phyloP scores from a whole-genome alignment of 2,797 vertebrate genomes.

The Diceros bicornis region DNA sequence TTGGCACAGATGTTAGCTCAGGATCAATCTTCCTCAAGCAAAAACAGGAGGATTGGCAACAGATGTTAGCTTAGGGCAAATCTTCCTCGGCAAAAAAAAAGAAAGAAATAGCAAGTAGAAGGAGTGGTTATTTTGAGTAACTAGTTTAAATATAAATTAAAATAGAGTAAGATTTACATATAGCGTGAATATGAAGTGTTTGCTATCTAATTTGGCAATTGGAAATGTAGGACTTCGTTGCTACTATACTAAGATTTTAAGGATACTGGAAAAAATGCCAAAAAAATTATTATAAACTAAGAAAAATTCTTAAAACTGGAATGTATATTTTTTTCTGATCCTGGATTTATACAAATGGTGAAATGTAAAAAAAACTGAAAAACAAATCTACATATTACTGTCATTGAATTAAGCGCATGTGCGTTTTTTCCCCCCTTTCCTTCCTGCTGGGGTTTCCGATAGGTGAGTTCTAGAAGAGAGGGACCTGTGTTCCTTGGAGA shows the following conservation, averaged over 20 bases:
- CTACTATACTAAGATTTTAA: slow-evolving; percentile 38
- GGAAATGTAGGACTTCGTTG: neutral
- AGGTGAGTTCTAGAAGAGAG: slow-evolving; percentile 30
- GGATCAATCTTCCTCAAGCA: no score
- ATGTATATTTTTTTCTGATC: slow-evolving; percentile 18
- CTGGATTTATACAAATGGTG: slow-evolving; percentile 34
- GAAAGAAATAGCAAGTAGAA: slow-evolving; percentile 43
- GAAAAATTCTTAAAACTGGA: slow-evolving; percentile 45
- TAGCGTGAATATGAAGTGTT: neutral
- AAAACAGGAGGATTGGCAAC: no score
- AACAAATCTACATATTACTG: neutral
- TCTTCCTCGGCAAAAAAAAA: no score
- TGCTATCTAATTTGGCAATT: slow-evolving; percentile 42
- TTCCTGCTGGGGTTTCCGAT: neutral
- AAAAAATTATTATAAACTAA: slow-evolving; percentile 34
- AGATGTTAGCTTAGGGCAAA: no score
- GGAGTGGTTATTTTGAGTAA: slow-evolving; percentile 35
- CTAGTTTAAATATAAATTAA: slow-evolving; percentile 57
- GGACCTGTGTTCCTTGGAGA: neutral
- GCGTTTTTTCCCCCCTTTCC: neutral
- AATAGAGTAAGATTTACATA: neutral
- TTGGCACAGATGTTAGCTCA: no score
- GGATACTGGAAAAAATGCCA: neutral
- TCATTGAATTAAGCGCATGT: neutral
- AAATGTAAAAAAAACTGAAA: slow-evolving; percentile 38